Conservation (phyloP, 2,888 invertebrate genomes). For the Ichneumoninae sp. region DNA sequence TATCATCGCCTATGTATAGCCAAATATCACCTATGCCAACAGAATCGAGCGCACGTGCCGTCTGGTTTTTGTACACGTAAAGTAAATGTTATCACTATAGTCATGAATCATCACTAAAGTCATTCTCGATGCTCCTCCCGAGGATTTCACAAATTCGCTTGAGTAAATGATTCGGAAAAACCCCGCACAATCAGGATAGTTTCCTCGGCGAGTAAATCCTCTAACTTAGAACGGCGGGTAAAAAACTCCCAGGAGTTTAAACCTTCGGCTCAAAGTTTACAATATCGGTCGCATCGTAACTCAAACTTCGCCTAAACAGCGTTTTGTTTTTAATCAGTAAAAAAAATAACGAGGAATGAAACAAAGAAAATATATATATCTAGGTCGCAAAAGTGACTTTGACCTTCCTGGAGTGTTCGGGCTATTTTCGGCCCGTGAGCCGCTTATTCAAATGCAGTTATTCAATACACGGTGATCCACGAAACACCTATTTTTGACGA, state of each 20-base stretch:
- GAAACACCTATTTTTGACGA: neutral
- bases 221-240: neutral
- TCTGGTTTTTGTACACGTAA: neutral
- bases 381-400: too few relatives aligned
- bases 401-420: too few relatives aligned
- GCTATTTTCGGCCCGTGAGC: neutral
- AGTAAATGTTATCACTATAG: neutral
- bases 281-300: neutral
- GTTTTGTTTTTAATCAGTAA: neutral
- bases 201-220: neutral
- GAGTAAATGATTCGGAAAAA: neutral
- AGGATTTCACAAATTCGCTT: neutral
- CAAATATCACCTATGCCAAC: constrained; percentile 6
- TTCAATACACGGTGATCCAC: neutral
- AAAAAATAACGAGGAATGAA: neutral
- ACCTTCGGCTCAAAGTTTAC: neutral
- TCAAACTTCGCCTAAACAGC: neutral
- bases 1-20: neutral
- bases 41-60: constrained; percentile 10
- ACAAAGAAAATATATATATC: too few relatives aligned
- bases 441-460: neutral
- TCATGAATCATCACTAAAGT: neutral
- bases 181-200: neutral
- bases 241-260: neutral
- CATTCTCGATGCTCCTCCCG: neutral